A percentile compares a stretch with the other conserved stretches of the same genome.
Conservation (phyloP, 1,140 invertebrate genomes). For the Leptopilina boulardi region DNA sequence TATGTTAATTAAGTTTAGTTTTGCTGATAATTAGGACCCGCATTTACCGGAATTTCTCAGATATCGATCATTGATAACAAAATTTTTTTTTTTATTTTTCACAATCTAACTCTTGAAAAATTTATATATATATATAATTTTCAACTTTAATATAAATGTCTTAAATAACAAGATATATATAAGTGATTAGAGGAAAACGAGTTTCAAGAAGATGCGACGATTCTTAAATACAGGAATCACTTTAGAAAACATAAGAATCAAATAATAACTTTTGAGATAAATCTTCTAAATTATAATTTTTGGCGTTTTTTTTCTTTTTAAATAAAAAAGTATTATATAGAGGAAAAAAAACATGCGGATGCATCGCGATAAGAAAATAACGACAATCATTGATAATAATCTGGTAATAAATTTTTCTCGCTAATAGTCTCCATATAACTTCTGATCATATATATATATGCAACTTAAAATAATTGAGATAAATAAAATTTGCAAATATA, state of each 20-base stretch:
- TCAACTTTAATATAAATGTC: not conserved
- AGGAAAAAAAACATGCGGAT: too few species aligned
- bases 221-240: too few species aligned
- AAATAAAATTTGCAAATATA: not conserved
- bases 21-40: conserved; percentile 21
- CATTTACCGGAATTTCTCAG: not conserved
- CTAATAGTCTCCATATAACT: conserved; percentile 17
- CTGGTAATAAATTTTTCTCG: not conserved
- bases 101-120: not conserved
- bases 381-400: conserved; percentile 18
- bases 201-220: too few species aligned
- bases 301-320: too few species aligned
- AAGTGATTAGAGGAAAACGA: too few species aligned
- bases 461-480: conserved; percentile 6
- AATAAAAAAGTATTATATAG: too few species aligned
- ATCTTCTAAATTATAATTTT: too few species aligned
- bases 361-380: not conserved
- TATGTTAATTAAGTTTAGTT: conserved; percentile 23
- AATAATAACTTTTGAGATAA: too few species aligned
- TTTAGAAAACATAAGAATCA: too few species aligned
- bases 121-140: not conserved
- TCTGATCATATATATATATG: too few species aligned
- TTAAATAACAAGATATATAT: too few species aligned
- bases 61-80: conserved; percentile 2
- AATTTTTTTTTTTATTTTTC: not conserved